Conservation (phyloP, 64 coral and sea anemone species). For the Montipora sp. region DNA sequence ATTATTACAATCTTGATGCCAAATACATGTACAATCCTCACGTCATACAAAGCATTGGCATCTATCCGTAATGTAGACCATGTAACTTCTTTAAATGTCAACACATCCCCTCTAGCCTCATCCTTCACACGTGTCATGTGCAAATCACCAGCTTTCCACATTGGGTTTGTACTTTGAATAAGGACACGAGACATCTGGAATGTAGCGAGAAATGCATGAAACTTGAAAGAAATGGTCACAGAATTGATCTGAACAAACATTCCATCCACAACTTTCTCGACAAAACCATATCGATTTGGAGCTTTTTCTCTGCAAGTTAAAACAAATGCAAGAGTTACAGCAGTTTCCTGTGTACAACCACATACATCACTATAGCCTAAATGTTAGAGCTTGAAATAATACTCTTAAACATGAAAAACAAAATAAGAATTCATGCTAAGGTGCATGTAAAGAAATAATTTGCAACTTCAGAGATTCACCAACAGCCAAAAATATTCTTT, state of each 20-base stretch:
- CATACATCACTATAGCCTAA: too few relatives aligned
- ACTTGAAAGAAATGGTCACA: conserved; percentile 93
- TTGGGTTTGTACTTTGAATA: conserved; percentile 84
- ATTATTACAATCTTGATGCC: too few relatives aligned
- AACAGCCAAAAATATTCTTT: too few relatives aligned
- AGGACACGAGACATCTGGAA: conserved; percentile 94
- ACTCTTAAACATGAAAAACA: too few relatives aligned
- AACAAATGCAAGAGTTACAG: background rate
- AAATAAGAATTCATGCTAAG: too few relatives aligned
- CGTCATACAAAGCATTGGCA: conserved; percentile 86
- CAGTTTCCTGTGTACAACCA: too few relatives aligned
- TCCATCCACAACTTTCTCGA: conserved; percentile 99
- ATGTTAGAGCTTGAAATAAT: too few relatives aligned
- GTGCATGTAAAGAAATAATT: too few relatives aligned
- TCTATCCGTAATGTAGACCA: conserved; percentile 94
- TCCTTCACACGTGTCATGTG: conserved; percentile 90
- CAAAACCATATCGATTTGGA: conserved; percentile 94
- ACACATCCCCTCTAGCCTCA: conserved; percentile 77
- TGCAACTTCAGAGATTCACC: too few relatives aligned
- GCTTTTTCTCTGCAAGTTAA: conserved; percentile 64
- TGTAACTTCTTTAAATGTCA: conserved; percentile 96
- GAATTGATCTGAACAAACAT: conserved; percentile 99
- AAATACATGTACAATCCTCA: conserved; percentile 9
- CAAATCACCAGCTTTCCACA: conserved; percentile 86
- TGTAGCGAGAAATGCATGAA: conserved; percentile 86